Conservation (phyloP, 2,797 vertebrate genomes). For the Darevskia mixta region DNA sequence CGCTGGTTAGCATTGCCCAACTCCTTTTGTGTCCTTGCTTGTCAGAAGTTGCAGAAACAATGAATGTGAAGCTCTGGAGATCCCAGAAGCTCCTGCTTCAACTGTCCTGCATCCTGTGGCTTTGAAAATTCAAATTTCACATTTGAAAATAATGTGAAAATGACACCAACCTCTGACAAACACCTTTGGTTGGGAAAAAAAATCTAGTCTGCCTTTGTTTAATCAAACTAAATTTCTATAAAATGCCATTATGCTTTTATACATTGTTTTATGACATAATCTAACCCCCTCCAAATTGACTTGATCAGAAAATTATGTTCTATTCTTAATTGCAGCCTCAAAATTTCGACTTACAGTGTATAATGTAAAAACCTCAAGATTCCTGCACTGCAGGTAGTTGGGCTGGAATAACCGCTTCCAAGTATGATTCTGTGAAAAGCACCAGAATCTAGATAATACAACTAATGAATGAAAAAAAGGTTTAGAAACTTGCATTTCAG, state of each 20-base stretch:
- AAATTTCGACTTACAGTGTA: no score
- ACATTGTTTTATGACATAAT: neutral
- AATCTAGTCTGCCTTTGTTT: neutral
- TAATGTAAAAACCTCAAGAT: neutral
- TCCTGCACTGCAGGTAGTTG: no score
- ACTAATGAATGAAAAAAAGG: neutral
- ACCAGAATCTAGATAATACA: neutral
- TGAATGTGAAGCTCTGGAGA: conserved; percentile 52
- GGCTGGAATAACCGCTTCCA: neutral
- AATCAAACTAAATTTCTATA: neutral
- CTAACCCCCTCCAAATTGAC: neutral
- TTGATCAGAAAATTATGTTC: neutral
- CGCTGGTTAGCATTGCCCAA: conserved; percentile 29
- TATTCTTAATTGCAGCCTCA: neutral
- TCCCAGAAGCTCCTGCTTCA: conserved; percentile 49
- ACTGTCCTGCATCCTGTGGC: conserved; percentile 37
- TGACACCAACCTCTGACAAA: conserved; percentile 51
- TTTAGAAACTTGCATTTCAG: neutral
- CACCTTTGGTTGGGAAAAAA: neutral
- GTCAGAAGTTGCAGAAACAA: conserved; percentile 47
- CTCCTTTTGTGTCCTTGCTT: conserved; percentile 67
- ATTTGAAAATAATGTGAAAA: conserved; percentile 55
- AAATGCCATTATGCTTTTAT: conserved; percentile 11
- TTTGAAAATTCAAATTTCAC: conserved; percentile 47
- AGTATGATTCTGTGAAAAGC: neutral